Evolutionary conservation across 1,140 invertebrate genomes (phyloP).

Genomic region (Cepaea nemoralis): DNA sequence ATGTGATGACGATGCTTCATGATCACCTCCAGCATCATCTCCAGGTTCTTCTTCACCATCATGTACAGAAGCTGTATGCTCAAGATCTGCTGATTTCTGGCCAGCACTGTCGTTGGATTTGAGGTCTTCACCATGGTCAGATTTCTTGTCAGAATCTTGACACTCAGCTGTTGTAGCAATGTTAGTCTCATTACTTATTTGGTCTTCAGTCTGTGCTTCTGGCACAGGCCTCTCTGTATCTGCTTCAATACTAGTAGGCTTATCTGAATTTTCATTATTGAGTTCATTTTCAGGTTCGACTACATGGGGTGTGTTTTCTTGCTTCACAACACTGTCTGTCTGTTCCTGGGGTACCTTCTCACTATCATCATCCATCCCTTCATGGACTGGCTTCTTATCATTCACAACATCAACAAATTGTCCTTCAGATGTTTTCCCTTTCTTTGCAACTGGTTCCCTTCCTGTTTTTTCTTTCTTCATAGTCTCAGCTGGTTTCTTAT

Average conservation of each 20-base stretch:
- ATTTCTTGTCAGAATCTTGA: not conserved
- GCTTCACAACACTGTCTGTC: not conserved
- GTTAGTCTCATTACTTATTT: not conserved
- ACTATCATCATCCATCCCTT: not conserved
- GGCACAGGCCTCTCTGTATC: no score
- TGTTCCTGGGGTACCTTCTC: not conserved
- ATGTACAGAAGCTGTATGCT: no score
- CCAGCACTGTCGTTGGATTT: not conserved
- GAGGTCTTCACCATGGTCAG: not conserved
- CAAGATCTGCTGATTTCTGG: no score
- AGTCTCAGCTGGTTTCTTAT: not conserved
- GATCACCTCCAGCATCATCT: no score
- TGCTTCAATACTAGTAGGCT: no score
- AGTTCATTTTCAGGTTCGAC: not conserved
- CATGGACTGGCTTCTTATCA: not conserved
- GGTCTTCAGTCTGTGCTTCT: not conserved
- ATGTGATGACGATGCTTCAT: no score
- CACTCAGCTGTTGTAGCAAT: not conserved
- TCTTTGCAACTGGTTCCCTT: not conserved
- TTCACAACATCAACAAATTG: not conserved
- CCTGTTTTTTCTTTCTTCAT: not conserved
- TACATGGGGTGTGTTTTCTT: not conserved
- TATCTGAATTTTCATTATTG: no score
- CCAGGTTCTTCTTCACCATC: no score
- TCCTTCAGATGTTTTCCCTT: not conserved